Base-by-base conservation (phyloP, 2,797 vertebrate genomes). In the Melanotaenia trifasciata region DNA sequence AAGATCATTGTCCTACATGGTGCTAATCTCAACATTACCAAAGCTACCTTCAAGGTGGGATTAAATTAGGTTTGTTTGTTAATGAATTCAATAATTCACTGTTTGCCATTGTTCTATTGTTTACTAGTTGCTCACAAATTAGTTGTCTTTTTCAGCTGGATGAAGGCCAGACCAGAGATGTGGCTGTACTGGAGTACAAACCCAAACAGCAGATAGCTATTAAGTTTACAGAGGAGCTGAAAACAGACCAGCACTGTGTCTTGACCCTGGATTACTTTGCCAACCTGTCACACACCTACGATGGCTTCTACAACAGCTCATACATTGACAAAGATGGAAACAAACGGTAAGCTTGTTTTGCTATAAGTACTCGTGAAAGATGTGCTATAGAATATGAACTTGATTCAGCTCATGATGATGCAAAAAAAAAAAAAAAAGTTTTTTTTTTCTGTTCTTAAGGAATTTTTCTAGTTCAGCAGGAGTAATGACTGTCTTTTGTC, bases 271-370 rank as follows among this genome's bases (percentile, higher is more conserved):
- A 95, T 6, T 99, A 96, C 90, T 93, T 81, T 0, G 95, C 96
- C 53, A 93, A 93, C 70, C 92, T 99, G 36, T 98, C 98, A 45
- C 93, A 93, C 75, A 94, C 92, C 38, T 99, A 96, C 58, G 94
- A 93, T 36, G 98, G 97, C 22, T 97, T 99, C 93, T 99, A 99
- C 89, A 97, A 94, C 87, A 94, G 97, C 89, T 96, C 96, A 14
- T 97, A 97, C 87, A 89, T 32, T 30, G 93, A 96, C 83, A 91
- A 93, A 85, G 80, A 53, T 74, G 92, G 93, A 36, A 80, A 70
- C 11, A 94, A 90, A 93, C 96, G 95, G 98, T 99, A 95, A 3
- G 58, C 11, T 5, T 57, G 9, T 54, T 60, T 13, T 74, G 16
- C 14, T 54, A 0, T 30, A 33, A 45, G 16, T 50, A 20, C 30